These are phyloP conservation scores for Carettochelys insculpta DNA, from an alignment of 2,113 vertebrate genomes.

Conservation along the genomic window DNA sequence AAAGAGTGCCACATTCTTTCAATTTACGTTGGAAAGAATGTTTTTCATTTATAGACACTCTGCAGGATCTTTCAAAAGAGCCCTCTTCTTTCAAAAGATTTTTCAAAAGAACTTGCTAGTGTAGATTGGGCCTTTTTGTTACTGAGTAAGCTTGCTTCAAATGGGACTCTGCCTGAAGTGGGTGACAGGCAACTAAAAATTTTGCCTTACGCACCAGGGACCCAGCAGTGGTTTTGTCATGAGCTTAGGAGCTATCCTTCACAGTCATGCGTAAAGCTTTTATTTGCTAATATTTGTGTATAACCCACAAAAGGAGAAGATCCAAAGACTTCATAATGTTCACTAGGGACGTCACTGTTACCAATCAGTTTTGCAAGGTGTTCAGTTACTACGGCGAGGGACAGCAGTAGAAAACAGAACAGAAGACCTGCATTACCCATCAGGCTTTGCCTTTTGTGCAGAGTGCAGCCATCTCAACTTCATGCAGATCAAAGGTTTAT, in stretches of 20 bases:
- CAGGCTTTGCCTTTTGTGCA: neutral
- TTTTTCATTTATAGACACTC: too few relatives aligned
- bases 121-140: too few relatives aligned
- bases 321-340: neutral
- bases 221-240: neutral
- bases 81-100: too few relatives aligned
- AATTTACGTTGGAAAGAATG: too few relatives aligned
- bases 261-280: neutral
- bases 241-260: neutral
- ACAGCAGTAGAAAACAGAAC: neutral
- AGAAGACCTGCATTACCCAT: neutral
- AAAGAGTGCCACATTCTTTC: too few relatives aligned
- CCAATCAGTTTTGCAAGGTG: neutral
- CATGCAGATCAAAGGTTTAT: neutral
- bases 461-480: neutral
- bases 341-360: neutral
- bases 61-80: too few relatives aligned
- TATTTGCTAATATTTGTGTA: neutral
- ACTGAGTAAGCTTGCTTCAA: neutral
- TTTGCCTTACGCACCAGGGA: neutral
- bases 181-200: neutral
- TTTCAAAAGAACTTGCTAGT: too few relatives aligned
- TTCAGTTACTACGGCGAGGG: neutral
- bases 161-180: neutral
- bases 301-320: neutral